Conservation (phyloP, 2,113 vertebrate genomes). For the Jaculus jaculus region DNA sequence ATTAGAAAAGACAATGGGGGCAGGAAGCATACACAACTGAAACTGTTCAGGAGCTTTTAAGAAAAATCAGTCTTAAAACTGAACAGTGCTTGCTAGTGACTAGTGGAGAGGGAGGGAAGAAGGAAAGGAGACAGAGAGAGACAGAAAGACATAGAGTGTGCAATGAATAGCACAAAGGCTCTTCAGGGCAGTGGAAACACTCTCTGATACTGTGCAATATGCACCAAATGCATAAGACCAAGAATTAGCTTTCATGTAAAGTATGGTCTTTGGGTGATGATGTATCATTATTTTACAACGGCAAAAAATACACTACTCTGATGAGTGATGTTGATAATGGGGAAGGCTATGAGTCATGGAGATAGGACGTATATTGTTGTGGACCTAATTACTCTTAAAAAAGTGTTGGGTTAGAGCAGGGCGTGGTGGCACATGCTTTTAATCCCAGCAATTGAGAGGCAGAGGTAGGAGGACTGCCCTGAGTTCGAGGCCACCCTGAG, state of each 20-base stretch:
- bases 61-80: conserved; percentile 48
- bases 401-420: not conserved
- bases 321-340: not conserved
- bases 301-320: not conserved
- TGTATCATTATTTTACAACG: not conserved
- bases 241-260: not conserved
- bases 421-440: no score
- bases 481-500: no score
- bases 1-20: conserved; percentile 36
- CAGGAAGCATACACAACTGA: conserved; percentile 9
- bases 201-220: not conserved
- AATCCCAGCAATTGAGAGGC: no score
- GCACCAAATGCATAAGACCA: not conserved
- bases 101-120: no score
- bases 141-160: no score
- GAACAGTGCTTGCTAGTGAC: not conserved
- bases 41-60: conserved; percentile 17
- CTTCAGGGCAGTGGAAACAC: conserved; percentile 5
- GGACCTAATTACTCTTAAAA: not conserved
- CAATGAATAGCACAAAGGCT: not conserved
- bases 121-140: no score
- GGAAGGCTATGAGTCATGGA: not conserved
- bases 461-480: no score
- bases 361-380: not conserved
- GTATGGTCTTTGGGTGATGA: not conserved